Evolutionary conservation across 2,797 vertebrate species (phyloP).

Genomic region (Poeciliopsis paucimaculata): DNA sequence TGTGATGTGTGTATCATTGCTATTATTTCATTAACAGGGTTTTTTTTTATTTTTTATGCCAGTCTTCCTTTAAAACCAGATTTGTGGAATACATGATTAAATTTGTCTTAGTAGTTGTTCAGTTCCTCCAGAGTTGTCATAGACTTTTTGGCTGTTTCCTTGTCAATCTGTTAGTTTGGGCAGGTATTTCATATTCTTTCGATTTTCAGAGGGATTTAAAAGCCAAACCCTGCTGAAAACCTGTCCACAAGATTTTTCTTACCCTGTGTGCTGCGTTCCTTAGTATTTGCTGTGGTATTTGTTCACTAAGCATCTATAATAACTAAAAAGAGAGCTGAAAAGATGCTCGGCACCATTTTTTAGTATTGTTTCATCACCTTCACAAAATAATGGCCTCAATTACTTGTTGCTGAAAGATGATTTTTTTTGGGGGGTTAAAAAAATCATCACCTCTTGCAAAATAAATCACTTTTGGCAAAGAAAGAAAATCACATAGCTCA

Average conservation of each 20-base stretch:
- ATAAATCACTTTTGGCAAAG: no score
- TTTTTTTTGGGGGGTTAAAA: no score
- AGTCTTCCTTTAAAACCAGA: background rate
- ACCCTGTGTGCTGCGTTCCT: background rate
- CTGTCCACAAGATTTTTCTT: background rate
- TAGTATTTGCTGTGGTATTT: background rate
- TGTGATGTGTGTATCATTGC: background rate
- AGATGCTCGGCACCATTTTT: background rate
- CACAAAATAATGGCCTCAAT: no score
- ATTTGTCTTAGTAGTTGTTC: background rate
- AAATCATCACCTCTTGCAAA: no score
- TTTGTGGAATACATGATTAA: background rate
- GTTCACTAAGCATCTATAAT: background rate
- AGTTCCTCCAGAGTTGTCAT: background rate
- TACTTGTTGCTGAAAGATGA: no score
- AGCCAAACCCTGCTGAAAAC: background rate
- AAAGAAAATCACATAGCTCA: no score
- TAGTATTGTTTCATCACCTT: background rate
- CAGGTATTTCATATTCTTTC: background rate
- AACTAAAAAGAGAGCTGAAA: background rate
- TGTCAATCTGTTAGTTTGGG: background rate
- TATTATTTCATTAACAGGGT: background rate
- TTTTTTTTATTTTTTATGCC: background rate
- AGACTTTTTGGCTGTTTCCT: background rate
- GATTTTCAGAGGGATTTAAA: background rate